These are phyloP conservation scores for Bathynomus jamesi DNA, from an alignment of 1,140 invertebrate genomes.

Conservation along the genomic window DNA sequence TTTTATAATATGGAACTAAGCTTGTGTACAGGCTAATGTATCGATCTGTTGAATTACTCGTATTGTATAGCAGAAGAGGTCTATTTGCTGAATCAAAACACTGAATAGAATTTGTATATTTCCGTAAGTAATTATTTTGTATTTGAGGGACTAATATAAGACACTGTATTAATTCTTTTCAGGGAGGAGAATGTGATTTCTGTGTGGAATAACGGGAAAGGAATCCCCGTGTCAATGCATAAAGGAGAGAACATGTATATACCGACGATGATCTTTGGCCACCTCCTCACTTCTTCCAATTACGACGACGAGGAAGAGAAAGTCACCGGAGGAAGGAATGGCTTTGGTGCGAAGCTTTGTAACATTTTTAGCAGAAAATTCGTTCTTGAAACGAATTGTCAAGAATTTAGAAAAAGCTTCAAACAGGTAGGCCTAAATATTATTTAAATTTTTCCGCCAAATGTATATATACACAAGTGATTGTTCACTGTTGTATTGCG, in stretches of 20 bases:
- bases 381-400: conserved; percentile 85
- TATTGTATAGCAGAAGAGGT: too few relatives aligned
- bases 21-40: too few relatives aligned
- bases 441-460: too few relatives aligned
- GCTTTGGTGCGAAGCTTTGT: conserved; percentile 98
- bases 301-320: conserved; percentile 99
- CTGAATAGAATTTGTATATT: too few relatives aligned
- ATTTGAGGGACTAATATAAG: too few relatives aligned
- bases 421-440: conserved; percentile 52
- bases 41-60: too few relatives aligned
- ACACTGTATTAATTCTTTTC: too few relatives aligned
- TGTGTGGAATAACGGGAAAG: conserved; percentile 96
- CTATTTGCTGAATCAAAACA: too few relatives aligned
- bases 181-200: conserved; percentile 85
- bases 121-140: too few relatives aligned
- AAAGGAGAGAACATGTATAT: conserved; percentile 99
- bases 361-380: conserved; percentile 99
- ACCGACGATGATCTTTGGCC: conserved; percentile 99
- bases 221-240: conserved; percentile 95
- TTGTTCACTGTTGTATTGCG: too few relatives aligned
- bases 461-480: too few relatives aligned
- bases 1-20: too few relatives aligned
- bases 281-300: conserved; percentile 96
- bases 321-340: conserved; percentile 94
- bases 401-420: conserved; percentile 78